Evolutionary conservation across 2,888 invertebrate genomes (phyloP).

Genomic region (Pachycephus smyrnensis): DNA sequence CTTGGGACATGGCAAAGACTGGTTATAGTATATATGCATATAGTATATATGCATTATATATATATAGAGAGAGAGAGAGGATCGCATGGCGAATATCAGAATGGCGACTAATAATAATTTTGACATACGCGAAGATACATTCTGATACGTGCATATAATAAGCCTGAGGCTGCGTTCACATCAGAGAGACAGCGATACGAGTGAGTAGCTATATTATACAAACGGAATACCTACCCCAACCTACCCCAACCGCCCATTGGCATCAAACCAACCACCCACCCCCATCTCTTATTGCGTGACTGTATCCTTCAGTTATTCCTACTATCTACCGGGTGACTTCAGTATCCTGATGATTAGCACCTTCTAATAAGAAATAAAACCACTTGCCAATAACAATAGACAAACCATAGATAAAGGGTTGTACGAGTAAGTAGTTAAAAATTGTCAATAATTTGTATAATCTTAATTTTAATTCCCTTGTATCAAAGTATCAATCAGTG

Average conservation of each 20-base stretch:
- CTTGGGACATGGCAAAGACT: slow-evolving; percentile 6
- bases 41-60: neutral
- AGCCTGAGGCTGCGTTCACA: slow-evolving; percentile 57
- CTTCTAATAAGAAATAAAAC: neutral
- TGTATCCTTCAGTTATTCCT: slow-evolving; percentile 43
- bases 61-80: no score
- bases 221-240: slow-evolving; percentile 52
- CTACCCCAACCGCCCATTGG: slow-evolving; percentile 51
- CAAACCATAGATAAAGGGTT: neutral
- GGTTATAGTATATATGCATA: neutral
- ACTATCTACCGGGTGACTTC: slow-evolving; percentile 34
- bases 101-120: slow-evolving; percentile 55
- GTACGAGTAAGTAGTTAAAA: neutral
- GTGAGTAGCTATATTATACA: slow-evolving; percentile 56
- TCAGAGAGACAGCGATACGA: slow-evolving; percentile 52
- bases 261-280: slow-evolving; percentile 51
- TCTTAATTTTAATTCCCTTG: neutral
- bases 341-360: neutral
- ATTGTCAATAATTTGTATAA: neutral
- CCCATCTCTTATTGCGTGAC: slow-evolving; percentile 43
- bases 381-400: neutral
- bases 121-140: slow-evolving; percentile 56
- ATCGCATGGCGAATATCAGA: slow-evolving; percentile 18
- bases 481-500: neutral
- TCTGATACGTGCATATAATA: slow-evolving; percentile 53